Base-by-base conservation (phyloP, 2,113 vertebrate species). In the Hippocampus mohnikei region DNA sequence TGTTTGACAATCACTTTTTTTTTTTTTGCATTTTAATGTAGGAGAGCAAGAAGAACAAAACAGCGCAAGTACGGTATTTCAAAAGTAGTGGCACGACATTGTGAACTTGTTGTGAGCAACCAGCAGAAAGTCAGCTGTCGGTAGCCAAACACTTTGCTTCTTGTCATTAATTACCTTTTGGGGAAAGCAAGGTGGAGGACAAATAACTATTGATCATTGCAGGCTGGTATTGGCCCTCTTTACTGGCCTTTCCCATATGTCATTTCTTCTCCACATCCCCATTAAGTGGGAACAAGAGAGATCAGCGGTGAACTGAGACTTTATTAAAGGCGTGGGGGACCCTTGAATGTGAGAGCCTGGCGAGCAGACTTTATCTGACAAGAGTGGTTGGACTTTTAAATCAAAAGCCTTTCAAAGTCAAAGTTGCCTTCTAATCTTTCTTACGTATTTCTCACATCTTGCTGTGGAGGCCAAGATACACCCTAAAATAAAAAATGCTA, bases 161-260 rank as follows among this genome's bases (percentile, higher is more conserved):
- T 88, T 86, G 75, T 83, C 85, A 88, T 89, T 88, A 90, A 91
- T 89, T 89, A 88, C 84, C 86, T 86, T 80, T 85, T 50, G 46
- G 79, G 72, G 73, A 80, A 87, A 80, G 80, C 78, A 76, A 87
- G 80, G 78, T 80, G 78, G 74, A 78, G 71, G 81, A 73, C 72
- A 90, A 89, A 91, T 88, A 81, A 91, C 83, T 90, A 91, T 91
- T 89, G 89, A 91, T 91, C 86, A 80, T 84, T 79, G 80, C 79
- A 78, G 75, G 76, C 83, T 74, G 73, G 82, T 81, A 70, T 76
- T 78, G 81, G 77, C 82, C 52, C 64, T 72, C 80, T 88, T 84
- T 76, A 79, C 80, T 77, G 82, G 87, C 85, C 83, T 83, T 81
- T 87, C 71, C 41, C 84, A 85, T 88, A 88, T 72, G 70, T 89